Percentiles rank a stretch among this genome's conserved stretches.
Conservation (phyloP, 37 sponge, comb jelly and placozoan genomes). For the Agelas oroides region DNA sequence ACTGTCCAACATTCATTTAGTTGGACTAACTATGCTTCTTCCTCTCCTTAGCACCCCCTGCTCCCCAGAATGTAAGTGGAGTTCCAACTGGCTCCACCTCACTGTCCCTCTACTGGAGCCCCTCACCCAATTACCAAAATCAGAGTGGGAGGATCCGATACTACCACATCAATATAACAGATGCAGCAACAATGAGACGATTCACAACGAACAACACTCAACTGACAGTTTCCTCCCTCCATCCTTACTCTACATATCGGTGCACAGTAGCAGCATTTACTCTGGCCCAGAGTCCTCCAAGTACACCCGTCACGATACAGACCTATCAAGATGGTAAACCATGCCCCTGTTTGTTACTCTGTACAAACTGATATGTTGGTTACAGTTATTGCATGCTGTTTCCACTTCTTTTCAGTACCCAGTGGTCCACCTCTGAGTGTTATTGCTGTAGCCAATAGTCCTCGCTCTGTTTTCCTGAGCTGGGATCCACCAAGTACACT, state of each 20-base stretch:
- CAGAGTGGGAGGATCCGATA: constrained; percentile 2
- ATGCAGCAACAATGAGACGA: background rate
- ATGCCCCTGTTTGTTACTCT: no score
- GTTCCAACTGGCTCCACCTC: constrained; percentile 11
- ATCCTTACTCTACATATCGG: constrained; percentile 15
- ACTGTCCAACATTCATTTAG: no score
- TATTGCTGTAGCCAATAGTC: no score
- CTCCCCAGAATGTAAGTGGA: constrained; percentile 6
- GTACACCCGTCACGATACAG: background rate
- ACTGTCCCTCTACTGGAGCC: constrained; percentile 14
- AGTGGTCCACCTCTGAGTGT: no score
- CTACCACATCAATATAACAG: constrained; percentile 7
- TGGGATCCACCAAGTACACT: no score
- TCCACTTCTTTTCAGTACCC: no score
- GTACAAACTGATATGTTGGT: no score
- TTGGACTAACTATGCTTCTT: no score
- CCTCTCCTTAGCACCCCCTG: constrained; percentile 8
- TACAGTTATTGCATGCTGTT: no score
- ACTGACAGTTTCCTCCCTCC: background rate
- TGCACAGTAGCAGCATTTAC: constrained; percentile 33
- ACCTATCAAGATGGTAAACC: no score
- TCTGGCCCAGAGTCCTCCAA: constrained; percentile 14
- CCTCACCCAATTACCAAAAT: background rate
- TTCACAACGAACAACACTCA: no score
- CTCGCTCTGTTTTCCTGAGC: no score